phyloP scores from a whole-genome alignment of 2,888 invertebrate species.

The Lithosia quadra region DNA sequence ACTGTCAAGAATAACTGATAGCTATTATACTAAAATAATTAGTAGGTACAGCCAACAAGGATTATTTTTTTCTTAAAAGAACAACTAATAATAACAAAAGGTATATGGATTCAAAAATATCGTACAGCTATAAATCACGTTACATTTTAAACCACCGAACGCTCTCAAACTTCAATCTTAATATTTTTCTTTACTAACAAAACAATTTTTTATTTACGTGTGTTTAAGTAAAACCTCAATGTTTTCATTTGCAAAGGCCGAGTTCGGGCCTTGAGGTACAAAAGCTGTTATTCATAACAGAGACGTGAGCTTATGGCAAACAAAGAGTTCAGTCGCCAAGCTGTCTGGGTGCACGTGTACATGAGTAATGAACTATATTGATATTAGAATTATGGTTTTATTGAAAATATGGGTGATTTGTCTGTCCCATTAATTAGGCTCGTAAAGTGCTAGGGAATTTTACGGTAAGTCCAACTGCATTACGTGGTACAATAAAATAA shows the following conservation, averaged over 20 bases:
- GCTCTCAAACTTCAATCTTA: slow-evolving; percentile 8
- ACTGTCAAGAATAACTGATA: too few species aligned
- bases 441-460: not conserved
- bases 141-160: not conserved
- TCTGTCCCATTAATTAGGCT: not conserved
- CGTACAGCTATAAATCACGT: not conserved
- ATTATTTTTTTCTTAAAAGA: not conserved
- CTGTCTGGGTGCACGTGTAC: slow-evolving; percentile 57
- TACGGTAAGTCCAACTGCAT: not conserved
- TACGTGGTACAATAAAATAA: not conserved
- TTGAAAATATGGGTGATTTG: slow-evolving; percentile 1
- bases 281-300: slow-evolving; percentile 46
- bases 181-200: slow-evolving; percentile 6
- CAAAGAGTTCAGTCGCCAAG: slow-evolving; percentile 62
- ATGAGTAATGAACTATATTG: slow-evolving; percentile 45
- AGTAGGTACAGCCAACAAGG: not conserved
- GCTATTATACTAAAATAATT: too few species aligned
- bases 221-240: slow-evolving; percentile 31
- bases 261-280: slow-evolving; percentile 39
- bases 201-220: slow-evolving; percentile 9
- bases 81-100: not conserved
- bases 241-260: slow-evolving; percentile 63
- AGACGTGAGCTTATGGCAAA: slow-evolving; percentile 58
- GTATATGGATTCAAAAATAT: not conserved
- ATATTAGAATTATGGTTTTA: slow-evolving; percentile 26